Conservation (phyloP, 2,113 vertebrate genomes). For the Pteruthius melanotis region DNA sequence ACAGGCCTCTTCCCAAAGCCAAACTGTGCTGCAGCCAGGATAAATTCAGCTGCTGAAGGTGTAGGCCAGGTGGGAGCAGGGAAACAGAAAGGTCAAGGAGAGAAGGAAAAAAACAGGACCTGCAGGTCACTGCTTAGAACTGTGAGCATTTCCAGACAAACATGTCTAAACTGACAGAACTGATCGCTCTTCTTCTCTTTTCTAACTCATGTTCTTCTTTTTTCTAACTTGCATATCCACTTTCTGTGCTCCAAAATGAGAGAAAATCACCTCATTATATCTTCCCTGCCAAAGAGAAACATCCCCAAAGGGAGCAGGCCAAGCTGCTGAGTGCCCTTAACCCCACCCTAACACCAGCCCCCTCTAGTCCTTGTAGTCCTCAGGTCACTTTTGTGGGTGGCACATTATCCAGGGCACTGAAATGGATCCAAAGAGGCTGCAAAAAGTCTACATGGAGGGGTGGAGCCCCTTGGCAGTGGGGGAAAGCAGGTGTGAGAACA, state of each 20-base stretch:
- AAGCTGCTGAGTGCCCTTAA: not conserved
- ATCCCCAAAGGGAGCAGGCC: not conserved
- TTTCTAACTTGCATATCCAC: not conserved
- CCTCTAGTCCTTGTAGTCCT: not conserved
- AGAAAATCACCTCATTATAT: not conserved
- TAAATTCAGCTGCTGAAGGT: not conserved
- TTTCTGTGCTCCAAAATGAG: not conserved
- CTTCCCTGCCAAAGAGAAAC: not conserved
- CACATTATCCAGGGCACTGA: not conserved
- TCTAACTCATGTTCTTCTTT: not conserved
- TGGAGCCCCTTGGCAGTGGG: not conserved
- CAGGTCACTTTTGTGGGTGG: not conserved
- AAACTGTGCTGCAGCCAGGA: not conserved
- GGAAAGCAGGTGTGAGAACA: not conserved
- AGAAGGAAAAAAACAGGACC: not conserved
- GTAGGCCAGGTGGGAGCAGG: not conserved
- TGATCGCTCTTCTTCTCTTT: not conserved
- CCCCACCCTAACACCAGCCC: fast-evolving
- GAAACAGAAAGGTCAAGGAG: not conserved
- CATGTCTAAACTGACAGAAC: not conserved
- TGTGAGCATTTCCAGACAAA: not conserved
- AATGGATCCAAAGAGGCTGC: not conserved
- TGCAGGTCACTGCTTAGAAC: not conserved
- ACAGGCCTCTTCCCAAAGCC: not conserved
- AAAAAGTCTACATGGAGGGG: not conserved